Evolutionary conservation across 2,888 invertebrate species (phyloP).

Genomic region (Romanomermis culicivorax): DNA sequence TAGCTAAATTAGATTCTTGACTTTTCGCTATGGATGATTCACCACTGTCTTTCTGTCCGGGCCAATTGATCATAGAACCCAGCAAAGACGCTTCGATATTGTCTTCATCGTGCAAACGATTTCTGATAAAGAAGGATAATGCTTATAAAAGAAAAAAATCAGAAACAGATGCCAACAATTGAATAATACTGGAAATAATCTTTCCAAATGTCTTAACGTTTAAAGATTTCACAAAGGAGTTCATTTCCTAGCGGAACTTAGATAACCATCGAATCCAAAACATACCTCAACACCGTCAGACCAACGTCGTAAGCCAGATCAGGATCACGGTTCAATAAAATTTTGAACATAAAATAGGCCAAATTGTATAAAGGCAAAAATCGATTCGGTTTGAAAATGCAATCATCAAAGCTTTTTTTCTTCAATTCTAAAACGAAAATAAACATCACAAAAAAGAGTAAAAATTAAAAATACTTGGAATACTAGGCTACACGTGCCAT

Average conservation of each 20-base stretch:
- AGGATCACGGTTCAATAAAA: conserved; percentile 49
- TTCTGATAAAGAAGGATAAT: no score
- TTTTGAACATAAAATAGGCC: conserved; percentile 54
- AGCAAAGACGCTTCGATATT: no score
- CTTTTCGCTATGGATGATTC: not conserved
- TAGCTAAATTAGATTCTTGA: not conserved
- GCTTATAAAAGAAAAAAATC: no score
- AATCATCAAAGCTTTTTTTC: conserved; percentile 45
- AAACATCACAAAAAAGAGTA: conserved; percentile 52
- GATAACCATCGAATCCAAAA: no score
- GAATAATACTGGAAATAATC: no score
- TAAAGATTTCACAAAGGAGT: no score
- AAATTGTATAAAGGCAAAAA: conserved; percentile 59
- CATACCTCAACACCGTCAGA: conserved; percentile 50
- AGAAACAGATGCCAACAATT: no score
- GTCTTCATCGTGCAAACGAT: no score
- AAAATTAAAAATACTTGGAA: no score
- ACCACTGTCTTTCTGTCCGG: not conserved
- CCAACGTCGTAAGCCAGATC: conserved; percentile 59
- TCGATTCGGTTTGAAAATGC: conserved; percentile 42
- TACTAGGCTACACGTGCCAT: no score
- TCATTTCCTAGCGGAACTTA: no score
- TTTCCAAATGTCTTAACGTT: no score
- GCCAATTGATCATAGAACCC: not conserved
- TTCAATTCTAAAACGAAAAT: conserved; percentile 29